Base-by-base conservation (phyloP, 2,888 invertebrate genomes). In the Cheilosia scutellata region DNA sequence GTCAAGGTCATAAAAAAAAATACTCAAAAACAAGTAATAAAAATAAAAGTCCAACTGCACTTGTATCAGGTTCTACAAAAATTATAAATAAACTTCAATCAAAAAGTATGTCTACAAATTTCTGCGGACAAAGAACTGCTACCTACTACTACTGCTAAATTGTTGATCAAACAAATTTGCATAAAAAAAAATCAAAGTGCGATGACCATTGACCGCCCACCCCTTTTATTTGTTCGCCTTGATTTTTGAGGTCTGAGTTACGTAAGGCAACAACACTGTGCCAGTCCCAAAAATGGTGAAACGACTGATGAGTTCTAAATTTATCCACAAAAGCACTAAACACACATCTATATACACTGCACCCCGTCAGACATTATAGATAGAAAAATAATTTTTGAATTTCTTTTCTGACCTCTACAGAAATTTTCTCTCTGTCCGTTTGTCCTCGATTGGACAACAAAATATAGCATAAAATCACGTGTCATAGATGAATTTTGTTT, bases 391-490 rank as follows among this genome's bases (percentile, higher is more conserved):
- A n/a, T 29, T 53, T 29, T 27, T 53, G 27, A 25, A 53, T 29
- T 53, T 47, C 7, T n/a, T 16, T 37, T 29, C 6, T 53, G 51
- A 31, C 31, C 55, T 55, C 55, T 55, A 33, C n/a, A 55, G 7
- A 47, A 58, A 37, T 20, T 4, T 58, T 11, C 16, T 20, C 16
- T 40, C 11, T 25, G 37, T 20, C n/a, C 25, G 47, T 27, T 4
- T 65, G 49, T 16, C 63, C n/a, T 66, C 16, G 6, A 20, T 16
- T 49, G 16, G 16, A 27, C 33, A 44, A 58, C 11, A 40, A 51
- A 58, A 49, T 40, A 37, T 40, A 49, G 37, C 71, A 72, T 49
- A 40, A n/a, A 55, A 49, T 40, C 71, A 72, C 60, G 60, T 58
- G 40, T 40, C 20, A 20, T 29, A 16, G 16, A 49, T 7, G 31